These are phyloP conservation scores for Pipistrellus pipistrellus DNA, from an alignment of 2,797 vertebrate genomes.

Conservation along the genomic window DNA sequence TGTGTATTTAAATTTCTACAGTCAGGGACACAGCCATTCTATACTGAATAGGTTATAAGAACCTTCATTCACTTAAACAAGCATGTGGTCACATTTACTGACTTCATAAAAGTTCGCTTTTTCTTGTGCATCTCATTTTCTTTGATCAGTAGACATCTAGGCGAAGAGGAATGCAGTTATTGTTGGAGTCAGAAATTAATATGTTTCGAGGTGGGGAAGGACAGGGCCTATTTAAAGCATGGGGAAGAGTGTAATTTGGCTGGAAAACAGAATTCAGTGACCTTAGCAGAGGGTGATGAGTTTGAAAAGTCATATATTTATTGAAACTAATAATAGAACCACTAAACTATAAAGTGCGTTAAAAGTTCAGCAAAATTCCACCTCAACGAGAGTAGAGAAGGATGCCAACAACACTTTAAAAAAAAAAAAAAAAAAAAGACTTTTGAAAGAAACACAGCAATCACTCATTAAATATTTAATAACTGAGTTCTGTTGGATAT, in stretches of 20 bases:
- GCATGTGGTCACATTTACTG: neutral
- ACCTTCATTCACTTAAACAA: neutral
- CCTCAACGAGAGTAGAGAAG: neutral
- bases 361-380: neutral
- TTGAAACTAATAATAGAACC: neutral
- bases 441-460: neutral
- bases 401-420: neutral
- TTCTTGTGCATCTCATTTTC: neutral
- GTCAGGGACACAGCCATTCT: neutral
- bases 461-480: conserved; percentile 1
- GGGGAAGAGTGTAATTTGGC: neutral
- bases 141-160: neutral
- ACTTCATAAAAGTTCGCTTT: neutral
- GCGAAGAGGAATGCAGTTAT: neutral
- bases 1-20: neutral
- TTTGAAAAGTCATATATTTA: neutral
- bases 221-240: neutral
- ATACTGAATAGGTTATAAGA: neutral
- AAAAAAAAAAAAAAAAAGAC: neutral
- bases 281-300: neutral
- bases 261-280: neutral
- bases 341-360: neutral
- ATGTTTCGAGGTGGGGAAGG: neutral
- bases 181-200: neutral
- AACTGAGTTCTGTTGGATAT: neutral